Conservation (phyloP, 2,797 vertebrate species). For the Periparus ater region DNA sequence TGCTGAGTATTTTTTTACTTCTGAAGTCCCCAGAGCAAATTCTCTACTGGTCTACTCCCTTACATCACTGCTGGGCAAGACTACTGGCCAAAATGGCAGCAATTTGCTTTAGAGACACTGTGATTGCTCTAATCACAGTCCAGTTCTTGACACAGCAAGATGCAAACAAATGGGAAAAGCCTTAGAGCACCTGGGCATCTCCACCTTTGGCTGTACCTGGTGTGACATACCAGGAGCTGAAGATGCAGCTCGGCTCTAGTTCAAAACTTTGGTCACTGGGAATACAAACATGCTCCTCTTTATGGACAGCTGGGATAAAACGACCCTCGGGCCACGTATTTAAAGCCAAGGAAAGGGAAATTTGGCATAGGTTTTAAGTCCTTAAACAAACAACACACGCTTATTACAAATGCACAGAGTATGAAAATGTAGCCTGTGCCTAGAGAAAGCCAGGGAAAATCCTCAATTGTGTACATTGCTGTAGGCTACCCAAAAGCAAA, state of each 20-base stretch:
- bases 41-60: background rate
- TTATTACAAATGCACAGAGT: slow-evolving; percentile 5
- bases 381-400: slow-evolving; percentile 21
- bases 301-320: background rate
- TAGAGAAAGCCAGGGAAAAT: background rate
- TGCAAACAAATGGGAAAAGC: background rate
- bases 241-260: background rate
- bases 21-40: background rate
- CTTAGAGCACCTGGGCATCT: background rate
- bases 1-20: background rate
- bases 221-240: fast-evolving
- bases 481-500: slow-evolving; percentile 18
- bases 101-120: background rate
- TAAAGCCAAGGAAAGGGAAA: slow-evolving; percentile 23
- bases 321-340: background rate
- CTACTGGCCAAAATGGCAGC: background rate
- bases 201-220: background rate
- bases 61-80: background rate
- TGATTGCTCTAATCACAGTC: background rate
- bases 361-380: slow-evolving; percentile 3
- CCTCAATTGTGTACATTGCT: background rate
- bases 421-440: background rate
- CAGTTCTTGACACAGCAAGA: background rate
- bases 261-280: background rate
- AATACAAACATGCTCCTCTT: background rate